Evolutionary conservation across 2,888 invertebrate genomes (phyloP), one percentile per base, ranked within the genome.

Genomic region (Athalia circularis): DNA sequence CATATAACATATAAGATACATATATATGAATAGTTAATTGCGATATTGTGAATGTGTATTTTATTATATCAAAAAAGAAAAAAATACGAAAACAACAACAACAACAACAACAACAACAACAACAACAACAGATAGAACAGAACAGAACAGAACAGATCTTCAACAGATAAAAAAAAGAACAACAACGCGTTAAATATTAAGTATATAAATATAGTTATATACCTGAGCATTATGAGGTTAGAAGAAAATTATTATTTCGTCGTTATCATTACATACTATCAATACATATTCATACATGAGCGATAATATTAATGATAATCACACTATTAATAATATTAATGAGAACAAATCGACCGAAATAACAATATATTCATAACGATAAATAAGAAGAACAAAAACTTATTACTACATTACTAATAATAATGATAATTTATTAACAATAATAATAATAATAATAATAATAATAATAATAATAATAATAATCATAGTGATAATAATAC

Each of bases 21-120:
- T 65, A 64, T 54, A 62, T 61, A 74, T 9, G 52, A 54, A 77
- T 54, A 62, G 52, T 43, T 62, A 74, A 50, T 78, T 84, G 83
- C 86, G 86, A 85, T 83, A 84, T 85, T 84, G 86, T 86, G 88
- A 87, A 87, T 87, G 87, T 86, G 87, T 88, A 87, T 88, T 88
- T 88, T 88, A 87, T 88, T 87, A 88, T 87, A 85, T 77, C 79
- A 77, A 80, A 81, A 75, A 70, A 72, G 57, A 78, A 77, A 77
- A 72, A 72, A 65, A 79, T 77, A 77, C 70, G 59, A 76, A 76
- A 78, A 77, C 68, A 65, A 67, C 54, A 78, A 70, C 54, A 81
- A 76, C 67, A 77, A 80, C 70, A 80, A 50, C 52, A 4, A n/a
- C n/a, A 78, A 77, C 68, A 65, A 67, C 54, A 78, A 70, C 54